These are phyloP conservation scores for Mimumesa dahlbomi DNA, from an alignment of 2,888 invertebrate genomes.

Conservation along the genomic window DNA sequence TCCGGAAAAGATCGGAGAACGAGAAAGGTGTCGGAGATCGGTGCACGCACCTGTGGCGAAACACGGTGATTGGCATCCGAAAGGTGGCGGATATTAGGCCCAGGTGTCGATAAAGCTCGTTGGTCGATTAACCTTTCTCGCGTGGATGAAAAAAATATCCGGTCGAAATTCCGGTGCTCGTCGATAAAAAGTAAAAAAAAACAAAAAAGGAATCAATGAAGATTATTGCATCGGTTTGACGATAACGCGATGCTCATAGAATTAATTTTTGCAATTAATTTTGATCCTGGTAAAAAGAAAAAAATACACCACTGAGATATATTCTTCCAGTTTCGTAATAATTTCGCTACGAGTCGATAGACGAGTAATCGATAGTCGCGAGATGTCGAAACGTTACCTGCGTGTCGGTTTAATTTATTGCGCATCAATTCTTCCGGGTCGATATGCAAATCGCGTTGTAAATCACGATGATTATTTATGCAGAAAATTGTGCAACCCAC, in stretches of 20 bases:
- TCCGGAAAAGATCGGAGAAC: not conserved
- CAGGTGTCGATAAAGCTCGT: slow-evolving; percentile 67
- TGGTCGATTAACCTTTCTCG: slow-evolving; percentile 64
- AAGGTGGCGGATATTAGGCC: slow-evolving; percentile 64
- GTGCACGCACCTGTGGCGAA: slow-evolving; percentile 68
- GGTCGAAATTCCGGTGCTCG: slow-evolving; percentile 47
- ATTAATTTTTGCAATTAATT: not conserved
- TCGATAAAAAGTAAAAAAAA: slow-evolving; percentile 10
- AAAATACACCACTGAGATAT: too few relatives aligned
- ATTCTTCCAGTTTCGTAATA: too few relatives aligned
- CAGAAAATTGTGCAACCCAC: too few relatives aligned
- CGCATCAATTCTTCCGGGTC: too few relatives aligned
- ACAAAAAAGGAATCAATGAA: slow-evolving; percentile 16
- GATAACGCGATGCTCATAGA: slow-evolving; percentile 2
- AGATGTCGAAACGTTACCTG: too few relatives aligned
- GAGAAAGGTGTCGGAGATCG: slow-evolving; percentile 47
- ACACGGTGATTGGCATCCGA: slow-evolving; percentile 66
- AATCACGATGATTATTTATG: too few relatives aligned
- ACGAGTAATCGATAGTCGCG: too few relatives aligned
- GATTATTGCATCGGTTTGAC: slow-evolving; percentile 36
- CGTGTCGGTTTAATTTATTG: too few relatives aligned
- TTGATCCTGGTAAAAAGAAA: too few relatives aligned
- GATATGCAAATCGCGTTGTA: too few relatives aligned
- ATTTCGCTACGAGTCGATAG: too few relatives aligned
- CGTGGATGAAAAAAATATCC: slow-evolving; percentile 61